Base-by-base conservation (phyloP, 2,113 vertebrate species). In the Thryonomys swinderianus region DNA sequence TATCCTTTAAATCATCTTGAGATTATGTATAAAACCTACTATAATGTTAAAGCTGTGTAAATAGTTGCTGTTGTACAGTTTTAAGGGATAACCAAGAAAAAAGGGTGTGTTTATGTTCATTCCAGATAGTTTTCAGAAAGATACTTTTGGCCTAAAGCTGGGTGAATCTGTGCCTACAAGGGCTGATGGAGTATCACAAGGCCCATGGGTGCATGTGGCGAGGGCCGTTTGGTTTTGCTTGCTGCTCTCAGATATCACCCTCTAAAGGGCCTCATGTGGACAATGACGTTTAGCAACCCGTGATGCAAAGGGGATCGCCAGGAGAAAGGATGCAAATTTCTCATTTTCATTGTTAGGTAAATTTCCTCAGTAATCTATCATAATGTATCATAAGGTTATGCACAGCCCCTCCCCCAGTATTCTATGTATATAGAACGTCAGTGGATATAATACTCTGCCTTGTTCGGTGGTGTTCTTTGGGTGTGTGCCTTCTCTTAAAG, bases 401-500 rank as follows among this genome's bases (percentile, higher is more conserved):
- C 51, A 11, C 2, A 1, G 9, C 73, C 7, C 42, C 27, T 34
- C 45, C 5, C 4, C 23, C 48, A 67, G 71, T 37, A 42, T 87
- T 71, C 59, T 42, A 2, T 80, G 30, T 67, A 73, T 73, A 6
- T 69, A 25, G 34, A 69, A 10, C 86, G 23, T 92, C 71, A 71
- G 37, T 62, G 66, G 93, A 23, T 87, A 42, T 2, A 95, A 23
- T 64, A 25, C 67, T 67, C 37, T 45, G 53, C 59, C 76, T 95
- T 95, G 67, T 92, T 91, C 78, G 30, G 20, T 37, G 59, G 45
- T 84, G 78, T 57, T 76, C 83, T 85, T 20, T 16, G 27, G 76
- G 55, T 45, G 7, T 66, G 51, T 74, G 73, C 14, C 73, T 94
- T 84, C 71, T 83, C 55, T 93, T 85, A 80, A 88, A 97, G 67